Conservation (phyloP, 2,888 invertebrate genomes). For the Parelbella ahira region DNA sequence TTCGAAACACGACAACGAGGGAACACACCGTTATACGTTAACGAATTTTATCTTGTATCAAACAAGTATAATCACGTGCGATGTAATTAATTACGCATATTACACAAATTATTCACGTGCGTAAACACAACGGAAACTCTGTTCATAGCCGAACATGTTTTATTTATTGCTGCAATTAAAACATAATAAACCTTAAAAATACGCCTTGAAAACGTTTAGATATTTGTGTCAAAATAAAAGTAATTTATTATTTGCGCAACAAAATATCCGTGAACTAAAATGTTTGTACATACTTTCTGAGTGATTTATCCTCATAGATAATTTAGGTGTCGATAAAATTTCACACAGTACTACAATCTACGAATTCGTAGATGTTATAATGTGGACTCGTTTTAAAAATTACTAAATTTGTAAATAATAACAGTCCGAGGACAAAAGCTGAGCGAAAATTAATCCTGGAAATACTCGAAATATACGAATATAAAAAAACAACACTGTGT, state of each 20-base stretch:
- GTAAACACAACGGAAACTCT: slow-evolving; percentile 12
- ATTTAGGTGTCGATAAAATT: slow-evolving; percentile 6
- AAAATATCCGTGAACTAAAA: too few species aligned
- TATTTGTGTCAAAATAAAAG: too few species aligned
- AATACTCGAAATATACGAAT: slow-evolving; percentile 28
- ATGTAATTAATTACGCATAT: slow-evolving; percentile 15
- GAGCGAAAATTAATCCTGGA: too few species aligned
- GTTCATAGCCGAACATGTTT: slow-evolving; percentile 1
- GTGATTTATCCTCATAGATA: not conserved
- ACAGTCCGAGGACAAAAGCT: too few species aligned
- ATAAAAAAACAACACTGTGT: not conserved
- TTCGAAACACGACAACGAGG: not conserved
- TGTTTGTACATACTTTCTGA: too few species aligned
- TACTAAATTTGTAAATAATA: slow-evolving; percentile 47
- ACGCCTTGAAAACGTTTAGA: slow-evolving; percentile 23
- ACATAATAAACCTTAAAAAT: slow-evolving; percentile 5
- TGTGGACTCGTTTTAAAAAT: slow-evolving; percentile 32
- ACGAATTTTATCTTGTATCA: slow-evolving; percentile 6
- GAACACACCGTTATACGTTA: not conserved
- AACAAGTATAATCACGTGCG: slow-evolving; percentile 2
- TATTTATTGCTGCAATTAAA: slow-evolving; percentile 22
- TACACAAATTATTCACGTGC: slow-evolving; percentile 7
- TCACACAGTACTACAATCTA: slow-evolving; percentile 32
- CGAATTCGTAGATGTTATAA: slow-evolving; percentile 42
- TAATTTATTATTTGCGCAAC: too few species aligned